phyloP scores from a whole-genome alignment of 2,888 invertebrate species.

The Hirtodrosophila histrioides region DNA sequence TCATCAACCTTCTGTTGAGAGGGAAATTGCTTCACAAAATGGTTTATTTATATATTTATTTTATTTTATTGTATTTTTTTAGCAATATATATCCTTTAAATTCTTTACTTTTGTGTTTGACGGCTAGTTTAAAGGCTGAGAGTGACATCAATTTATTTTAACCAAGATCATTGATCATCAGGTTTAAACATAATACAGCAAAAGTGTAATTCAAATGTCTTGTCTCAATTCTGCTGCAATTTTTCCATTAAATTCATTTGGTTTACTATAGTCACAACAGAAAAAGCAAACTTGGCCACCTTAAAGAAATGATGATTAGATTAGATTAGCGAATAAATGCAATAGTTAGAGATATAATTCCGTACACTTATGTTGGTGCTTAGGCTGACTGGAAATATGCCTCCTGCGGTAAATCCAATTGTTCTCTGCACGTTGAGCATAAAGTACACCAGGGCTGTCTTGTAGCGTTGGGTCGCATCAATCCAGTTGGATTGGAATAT shows the following conservation, averaged over 20 bases:
- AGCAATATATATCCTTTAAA: too few species aligned
- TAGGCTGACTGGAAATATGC: slow-evolving; percentile 49
- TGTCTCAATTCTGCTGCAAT: slow-evolving; percentile 3
- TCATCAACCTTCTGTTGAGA: too few species aligned
- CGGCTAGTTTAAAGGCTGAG: too few species aligned
- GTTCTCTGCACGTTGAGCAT: slow-evolving; percentile 45
- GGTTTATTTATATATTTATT: too few species aligned
- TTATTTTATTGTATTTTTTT: too few species aligned
- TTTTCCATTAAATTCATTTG: slow-evolving; percentile 47
- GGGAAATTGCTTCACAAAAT: too few species aligned
- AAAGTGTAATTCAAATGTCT: too few species aligned
- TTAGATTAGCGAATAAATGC: too few species aligned
- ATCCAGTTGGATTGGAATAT: slow-evolving; percentile 53
- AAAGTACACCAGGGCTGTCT: slow-evolving; percentile 32
- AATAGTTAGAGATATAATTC: neutral
- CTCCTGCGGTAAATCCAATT: slow-evolving; percentile 41
- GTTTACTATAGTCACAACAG: slow-evolving; percentile 46
- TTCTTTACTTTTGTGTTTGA: too few species aligned
- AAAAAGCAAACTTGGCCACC: slow-evolving; percentile 56
- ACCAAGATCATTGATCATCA: too few species aligned
- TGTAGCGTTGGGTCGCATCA: slow-evolving; percentile 34
- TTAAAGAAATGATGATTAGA: slow-evolving; percentile 1
- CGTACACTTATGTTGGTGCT: slow-evolving; percentile 48
- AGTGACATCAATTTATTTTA: too few species aligned
- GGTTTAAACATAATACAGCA: too few species aligned